A percentile compares a stretch with the other conserved stretches of the same genome.
These are phyloP conservation scores for Chrysoperla carnea DNA, from an alignment of 1,140 invertebrate genomes.

Conservation along the genomic window DNA sequence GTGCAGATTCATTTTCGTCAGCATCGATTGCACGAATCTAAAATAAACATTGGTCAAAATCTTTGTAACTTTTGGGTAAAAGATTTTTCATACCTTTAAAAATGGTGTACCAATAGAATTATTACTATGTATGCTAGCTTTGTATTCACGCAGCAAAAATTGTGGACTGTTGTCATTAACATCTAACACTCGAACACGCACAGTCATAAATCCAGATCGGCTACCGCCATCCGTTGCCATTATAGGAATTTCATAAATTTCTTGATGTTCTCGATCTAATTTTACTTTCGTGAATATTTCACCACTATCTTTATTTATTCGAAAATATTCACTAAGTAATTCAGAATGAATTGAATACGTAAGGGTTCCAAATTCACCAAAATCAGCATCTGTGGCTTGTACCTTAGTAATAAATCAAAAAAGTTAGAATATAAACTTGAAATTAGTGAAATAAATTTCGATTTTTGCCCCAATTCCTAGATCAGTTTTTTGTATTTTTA, in stretches of 20 bases:
- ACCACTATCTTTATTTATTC: constrained; percentile 58
- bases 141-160: constrained; percentile 67
- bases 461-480: too few relatives aligned
- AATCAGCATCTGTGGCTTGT: constrained; percentile 63
- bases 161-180: constrained; percentile 75
- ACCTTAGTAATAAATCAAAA: constrained; percentile 26
- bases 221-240: constrained; percentile 77
- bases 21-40: constrained; percentile 43
- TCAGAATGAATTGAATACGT: constrained; percentile 69
- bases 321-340: constrained; percentile 54
- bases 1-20: constrained; percentile 48
- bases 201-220: constrained; percentile 55
- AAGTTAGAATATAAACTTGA: background rate
- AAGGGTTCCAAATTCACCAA: constrained; percentile 60
- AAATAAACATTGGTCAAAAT: constrained; percentile 9
- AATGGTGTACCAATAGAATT: constrained; percentile 40
- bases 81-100: constrained; percentile 33
- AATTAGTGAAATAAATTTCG: too few relatives aligned
- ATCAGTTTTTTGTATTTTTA: too few relatives aligned
- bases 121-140: constrained; percentile 48
- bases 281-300: constrained; percentile 56
- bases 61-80: too few relatives aligned
- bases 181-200: constrained; percentile 64
- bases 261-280: constrained; percentile 61
- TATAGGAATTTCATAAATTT: constrained; percentile 60